Percentiles rank a stretch among this genome's conserved stretches.
These are phyloP conservation scores for Micromys minutus DNA, from an alignment of 2,113 vertebrate species.

Conservation along the genomic window DNA sequence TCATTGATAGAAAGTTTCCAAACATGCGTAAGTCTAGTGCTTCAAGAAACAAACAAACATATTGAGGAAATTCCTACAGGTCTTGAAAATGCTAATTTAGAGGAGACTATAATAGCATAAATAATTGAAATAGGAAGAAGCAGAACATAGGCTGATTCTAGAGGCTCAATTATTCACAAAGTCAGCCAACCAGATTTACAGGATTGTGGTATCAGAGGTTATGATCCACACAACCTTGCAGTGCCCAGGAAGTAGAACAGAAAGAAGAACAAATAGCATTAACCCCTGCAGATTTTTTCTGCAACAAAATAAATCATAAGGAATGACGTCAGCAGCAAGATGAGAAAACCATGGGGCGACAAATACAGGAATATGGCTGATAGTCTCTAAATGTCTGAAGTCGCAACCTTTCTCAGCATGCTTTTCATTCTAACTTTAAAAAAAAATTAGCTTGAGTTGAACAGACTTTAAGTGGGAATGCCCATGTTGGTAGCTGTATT, in stretches of 20 bases:
- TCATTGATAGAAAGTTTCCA: not conserved
- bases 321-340: not conserved
- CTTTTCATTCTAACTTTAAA: constrained; percentile 20
- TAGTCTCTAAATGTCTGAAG: not conserved
- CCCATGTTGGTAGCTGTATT: not conserved
- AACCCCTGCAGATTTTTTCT: constrained; percentile 38
- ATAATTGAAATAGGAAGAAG: not conserved
- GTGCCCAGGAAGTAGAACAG: constrained; percentile 16
- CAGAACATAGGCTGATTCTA: not conserved
- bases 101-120: not conserved
- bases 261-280: constrained; percentile 46
- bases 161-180: constrained; percentile 5
- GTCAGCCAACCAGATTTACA: constrained; percentile 38
- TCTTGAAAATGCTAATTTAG: not conserved
- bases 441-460: not conserved
- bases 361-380: not conserved
- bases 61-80: not conserved
- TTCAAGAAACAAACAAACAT: not conserved
- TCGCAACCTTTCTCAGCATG: constrained; percentile 1
- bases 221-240: constrained; percentile 25
- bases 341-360: not conserved
- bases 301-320: constrained; percentile 16
- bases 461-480: not conserved
- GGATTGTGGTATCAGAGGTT: not conserved
- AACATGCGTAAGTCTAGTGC: not conserved